Conservation (phyloP, 2,797 vertebrate genomes). For the Sylvia borin region DNA sequence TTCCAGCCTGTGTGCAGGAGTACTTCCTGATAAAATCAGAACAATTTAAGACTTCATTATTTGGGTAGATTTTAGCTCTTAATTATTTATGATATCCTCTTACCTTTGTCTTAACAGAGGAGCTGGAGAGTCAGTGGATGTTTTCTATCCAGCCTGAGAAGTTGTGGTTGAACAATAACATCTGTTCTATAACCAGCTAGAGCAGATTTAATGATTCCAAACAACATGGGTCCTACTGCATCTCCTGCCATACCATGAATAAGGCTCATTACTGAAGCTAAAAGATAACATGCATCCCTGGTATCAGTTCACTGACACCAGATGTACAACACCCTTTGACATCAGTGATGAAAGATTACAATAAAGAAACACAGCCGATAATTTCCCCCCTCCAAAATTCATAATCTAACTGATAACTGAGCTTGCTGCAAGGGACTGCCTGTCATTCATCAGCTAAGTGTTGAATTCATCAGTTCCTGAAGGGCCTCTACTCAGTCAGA, state of each 20-base stretch:
- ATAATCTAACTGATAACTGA: not conserved
- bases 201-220: not conserved
- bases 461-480: not conserved
- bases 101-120: not conserved
- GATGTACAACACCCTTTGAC: not conserved
- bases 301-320: not conserved
- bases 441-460: not conserved
- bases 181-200: not conserved
- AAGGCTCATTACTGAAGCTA: not conserved
- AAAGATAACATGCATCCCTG: not conserved
- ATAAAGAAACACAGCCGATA: not conserved
- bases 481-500: conserved; percentile 23
- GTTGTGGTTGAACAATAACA: not conserved
- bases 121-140: not conserved
- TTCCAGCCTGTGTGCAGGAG: not conserved
- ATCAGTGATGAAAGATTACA: not conserved
- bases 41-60: not conserved
- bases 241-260: not conserved
- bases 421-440: not conserved
- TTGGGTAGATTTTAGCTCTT: not conserved
- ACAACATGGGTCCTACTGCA: not conserved
- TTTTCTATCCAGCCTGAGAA: not conserved
- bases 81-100: not conserved
- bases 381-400: not conserved
- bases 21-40: not conserved